Base-by-base conservation (phyloP, 1,140 invertebrate species). In the Stenopsyche tienmushanensis region DNA sequence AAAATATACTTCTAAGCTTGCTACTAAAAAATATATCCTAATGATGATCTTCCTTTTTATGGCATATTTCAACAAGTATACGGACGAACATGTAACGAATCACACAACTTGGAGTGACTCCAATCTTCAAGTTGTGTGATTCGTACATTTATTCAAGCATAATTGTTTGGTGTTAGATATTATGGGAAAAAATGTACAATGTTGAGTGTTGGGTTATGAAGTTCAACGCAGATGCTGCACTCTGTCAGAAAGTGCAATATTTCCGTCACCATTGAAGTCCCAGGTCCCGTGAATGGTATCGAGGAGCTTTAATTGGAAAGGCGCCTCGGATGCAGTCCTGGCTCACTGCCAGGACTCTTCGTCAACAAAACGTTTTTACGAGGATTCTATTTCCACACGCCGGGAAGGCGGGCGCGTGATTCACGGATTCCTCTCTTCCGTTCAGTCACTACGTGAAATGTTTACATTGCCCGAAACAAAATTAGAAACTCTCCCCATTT, bases 291-390 rank as follows among this genome's bases (percentile, higher is more conserved):
- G 54, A 57, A 57, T 57, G 54, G 54, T 57, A 57, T 39, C 2
- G 54, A 57, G 29, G 29, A 29, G 54, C 15, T 42, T 53, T 53
- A 18, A 23, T 53, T 23, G n/a, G 5, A 13, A 15, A n/a, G 52
- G 52, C 26, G 15, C 9, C n/a, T 24, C 42, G 54, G 54, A 21
- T 57, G 54, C 54, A 57, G 54, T 39, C 34, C 34, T 57, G 54
- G 54, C 54, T 29, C 20, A 10, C 3, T 7, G n/a, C 54, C 54
- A 57, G 39, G 18, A 15, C 18, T 41, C 54, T n/a, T 42, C 54
- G 54, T 57, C 54, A 42, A 57, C 54, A 57, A 42, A 57, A n/a
- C 54, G 54, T 42, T 57, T 57, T 42, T 42, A 49, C 47, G 47
- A 49, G 47, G 17, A 18, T 49, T 42, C 18, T 42, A 18, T 50